Percentiles rank a stretch among this genome's conserved stretches.
These are phyloP conservation scores for Pterocles burchelli DNA, from an alignment of 2,113 vertebrate species.

Conservation along the genomic window DNA sequence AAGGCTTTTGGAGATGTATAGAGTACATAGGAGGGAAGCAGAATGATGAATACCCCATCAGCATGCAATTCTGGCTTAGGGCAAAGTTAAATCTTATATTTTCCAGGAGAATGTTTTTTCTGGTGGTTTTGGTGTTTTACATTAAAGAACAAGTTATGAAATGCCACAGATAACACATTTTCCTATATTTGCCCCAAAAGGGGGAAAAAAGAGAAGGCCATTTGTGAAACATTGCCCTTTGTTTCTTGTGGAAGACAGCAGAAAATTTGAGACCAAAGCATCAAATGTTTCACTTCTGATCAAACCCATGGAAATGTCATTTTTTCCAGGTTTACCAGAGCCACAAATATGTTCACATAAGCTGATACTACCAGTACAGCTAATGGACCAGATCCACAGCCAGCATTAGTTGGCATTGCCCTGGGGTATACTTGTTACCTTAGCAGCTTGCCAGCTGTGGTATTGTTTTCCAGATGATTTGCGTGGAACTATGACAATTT, in stretches of 20 bases:
- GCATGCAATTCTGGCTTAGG: conserved; percentile 28
- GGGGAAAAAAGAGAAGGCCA: background rate
- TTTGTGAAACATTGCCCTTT: conserved; percentile 23
- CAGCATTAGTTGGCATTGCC: conserved; percentile 40
- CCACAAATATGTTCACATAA: conserved; percentile 55
- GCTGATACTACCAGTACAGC: conserved; percentile 44
- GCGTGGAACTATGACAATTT: background rate
- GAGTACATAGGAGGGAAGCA: background rate
- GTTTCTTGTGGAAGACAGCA: conserved; percentile 59
- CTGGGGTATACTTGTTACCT: conserved; percentile 40
- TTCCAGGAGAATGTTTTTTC: conserved; percentile 46
- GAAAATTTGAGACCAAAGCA: conserved; percentile 56
- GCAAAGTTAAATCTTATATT: conserved; percentile 13
- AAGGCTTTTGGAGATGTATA: background rate
- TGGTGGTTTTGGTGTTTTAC: conserved; percentile 56
- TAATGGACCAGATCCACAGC: conserved; percentile 19
- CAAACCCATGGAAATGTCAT: conserved; percentile 49
- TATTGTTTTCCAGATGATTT: conserved; percentile 53
- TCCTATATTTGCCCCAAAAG: conserved; percentile 37
- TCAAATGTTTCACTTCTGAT: conserved; percentile 60
- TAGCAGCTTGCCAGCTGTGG: background rate
- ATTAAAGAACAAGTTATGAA: conserved; percentile 24
- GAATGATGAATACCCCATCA: conserved; percentile 25
- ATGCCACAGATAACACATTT: conserved; percentile 57
- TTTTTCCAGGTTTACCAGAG: conserved; percentile 59